Conservation (phyloP, 2,797 vertebrate species). For the Telmatherina bonti region DNA sequence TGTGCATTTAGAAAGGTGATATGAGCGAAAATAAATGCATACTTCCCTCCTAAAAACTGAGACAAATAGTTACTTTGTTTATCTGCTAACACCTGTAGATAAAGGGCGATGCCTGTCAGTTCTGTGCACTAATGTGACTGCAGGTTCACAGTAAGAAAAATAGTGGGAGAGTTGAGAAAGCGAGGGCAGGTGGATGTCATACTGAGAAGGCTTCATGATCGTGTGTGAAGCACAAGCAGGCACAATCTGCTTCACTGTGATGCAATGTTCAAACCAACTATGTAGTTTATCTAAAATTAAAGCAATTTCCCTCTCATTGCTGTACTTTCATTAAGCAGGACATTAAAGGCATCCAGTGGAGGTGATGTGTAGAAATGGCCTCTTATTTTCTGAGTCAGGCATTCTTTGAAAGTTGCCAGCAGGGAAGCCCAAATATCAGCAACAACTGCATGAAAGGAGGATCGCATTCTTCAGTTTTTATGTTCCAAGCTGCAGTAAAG, state of each 20-base stretch:
- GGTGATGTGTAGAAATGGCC: slow-evolving; percentile 41
- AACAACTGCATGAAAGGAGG: neutral
- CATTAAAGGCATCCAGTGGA: slow-evolving; percentile 56
- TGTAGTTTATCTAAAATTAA: slow-evolving; percentile 58
- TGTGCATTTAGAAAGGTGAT: slow-evolving; percentile 29
- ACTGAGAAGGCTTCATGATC: slow-evolving; percentile 59
- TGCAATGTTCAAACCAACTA: slow-evolving; percentile 24
- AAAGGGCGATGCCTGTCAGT: slow-evolving; percentile 51
- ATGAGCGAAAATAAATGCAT: slow-evolving; percentile 19
- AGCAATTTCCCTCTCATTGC: slow-evolving; percentile 45
- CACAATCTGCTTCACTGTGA: slow-evolving; percentile 63
- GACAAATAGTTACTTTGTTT: slow-evolving; percentile 42
- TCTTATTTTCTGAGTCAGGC: slow-evolving; percentile 20
- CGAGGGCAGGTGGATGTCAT: slow-evolving; percentile 52
- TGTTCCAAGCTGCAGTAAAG: neutral
- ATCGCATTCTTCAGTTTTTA: neutral
- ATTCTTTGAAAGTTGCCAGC: slow-evolving; percentile 20
- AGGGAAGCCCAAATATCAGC: slow-evolving; percentile 22
- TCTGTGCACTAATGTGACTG: slow-evolving; percentile 56
- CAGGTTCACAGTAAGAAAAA: slow-evolving; percentile 42
- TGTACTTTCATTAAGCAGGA: slow-evolving; percentile 52
- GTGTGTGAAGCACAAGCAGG: slow-evolving; percentile 58
- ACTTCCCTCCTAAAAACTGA: slow-evolving; percentile 30
- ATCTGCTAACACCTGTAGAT: slow-evolving; percentile 61
- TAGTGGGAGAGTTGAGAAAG: slow-evolving; percentile 45